Evolutionary conservation across 37 sponge, comb jelly and placozoan species (phyloP).

Genomic region (Chondrosia reniformis): DNA sequence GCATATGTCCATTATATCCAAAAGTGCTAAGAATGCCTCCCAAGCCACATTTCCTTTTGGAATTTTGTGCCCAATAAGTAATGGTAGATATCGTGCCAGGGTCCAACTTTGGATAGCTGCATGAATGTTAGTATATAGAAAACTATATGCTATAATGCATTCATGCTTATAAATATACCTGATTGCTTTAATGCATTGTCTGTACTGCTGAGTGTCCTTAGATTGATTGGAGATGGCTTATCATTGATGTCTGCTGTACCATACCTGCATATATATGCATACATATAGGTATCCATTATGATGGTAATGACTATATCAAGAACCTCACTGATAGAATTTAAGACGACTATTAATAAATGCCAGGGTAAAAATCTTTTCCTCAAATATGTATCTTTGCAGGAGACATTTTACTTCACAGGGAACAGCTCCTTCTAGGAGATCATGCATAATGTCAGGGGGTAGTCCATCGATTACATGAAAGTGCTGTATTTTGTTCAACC

Average conservation of each 20-base stretch:
- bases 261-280: conserved; percentile 23
- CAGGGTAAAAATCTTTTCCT: conserved; percentile 27
- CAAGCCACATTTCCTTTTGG: conserved; percentile 36
- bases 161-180: conserved; percentile 6
- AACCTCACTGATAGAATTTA: conserved; percentile 1
- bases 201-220: not conserved
- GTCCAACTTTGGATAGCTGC: conserved; percentile 60
- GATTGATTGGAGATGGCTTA: conserved; percentile 25
- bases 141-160: not conserved
- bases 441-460: conserved; percentile 69
- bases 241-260: conserved; percentile 16
- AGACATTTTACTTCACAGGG: conserved; percentile 24
- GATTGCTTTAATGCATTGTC: conserved; percentile 18
- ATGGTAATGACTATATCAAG: not conserved
- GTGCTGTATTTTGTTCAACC: conserved; percentile 37
- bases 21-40: conserved; percentile 37
- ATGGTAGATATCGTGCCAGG: conserved; percentile 45
- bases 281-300: not conserved
- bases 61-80: conserved; percentile 45
- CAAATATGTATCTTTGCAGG: not conserved
- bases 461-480: conserved; percentile 67
- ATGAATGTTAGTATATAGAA: not conserved
- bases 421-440: conserved; percentile 53
- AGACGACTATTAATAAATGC: conserved; percentile 26
- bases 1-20: conserved; percentile 42